Evolutionary conservation across 2,888 invertebrate genomes (phyloP).

Genomic region (Melanchra persicariae): DNA sequence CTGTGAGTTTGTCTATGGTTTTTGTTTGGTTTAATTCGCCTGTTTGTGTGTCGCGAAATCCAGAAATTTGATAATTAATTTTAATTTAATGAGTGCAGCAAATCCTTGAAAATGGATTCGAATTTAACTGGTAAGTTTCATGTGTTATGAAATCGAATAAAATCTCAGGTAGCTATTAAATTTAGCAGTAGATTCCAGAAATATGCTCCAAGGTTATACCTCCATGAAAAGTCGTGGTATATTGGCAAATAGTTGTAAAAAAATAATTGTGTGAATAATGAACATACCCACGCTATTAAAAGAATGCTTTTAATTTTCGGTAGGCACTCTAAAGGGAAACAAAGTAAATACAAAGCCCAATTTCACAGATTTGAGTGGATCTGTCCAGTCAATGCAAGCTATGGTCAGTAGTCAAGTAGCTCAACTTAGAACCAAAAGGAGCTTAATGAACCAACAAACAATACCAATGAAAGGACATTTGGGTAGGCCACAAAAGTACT

Average conservation of each 20-base stretch:
- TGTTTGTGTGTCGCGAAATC: slow-evolving; percentile 21
- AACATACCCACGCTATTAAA: background rate
- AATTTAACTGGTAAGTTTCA: slow-evolving; percentile 79
- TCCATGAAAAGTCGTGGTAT: slow-evolving; percentile 20
- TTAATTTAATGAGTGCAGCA: slow-evolving; percentile 64
- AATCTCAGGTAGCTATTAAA: background rate
- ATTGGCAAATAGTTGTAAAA: slow-evolving; percentile 5
- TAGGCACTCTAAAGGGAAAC: background rate
- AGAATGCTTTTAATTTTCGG: background rate
- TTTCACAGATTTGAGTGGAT: no score
- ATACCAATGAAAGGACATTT: no score
- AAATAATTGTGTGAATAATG: background rate
- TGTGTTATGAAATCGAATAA: background rate
- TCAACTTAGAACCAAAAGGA: no score
- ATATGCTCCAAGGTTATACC: slow-evolving; percentile 54
- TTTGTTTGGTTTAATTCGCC: slow-evolving; percentile 30
- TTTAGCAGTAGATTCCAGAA: slow-evolving; percentile 34
- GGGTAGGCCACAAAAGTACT: no score
- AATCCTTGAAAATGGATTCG: slow-evolving; percentile 81
- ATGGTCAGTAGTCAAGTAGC: no score
- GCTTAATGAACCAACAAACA: no score
- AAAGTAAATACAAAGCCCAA: no score
- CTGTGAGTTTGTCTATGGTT: slow-evolving; percentile 45
- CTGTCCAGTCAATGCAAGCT: no score
- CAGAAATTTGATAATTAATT: slow-evolving; percentile 69